Evolutionary conservation across 2,888 invertebrate genomes (phyloP), one percentile per base, ranked within the genome.

Genomic region (Cataglyphis albicans): DNA sequence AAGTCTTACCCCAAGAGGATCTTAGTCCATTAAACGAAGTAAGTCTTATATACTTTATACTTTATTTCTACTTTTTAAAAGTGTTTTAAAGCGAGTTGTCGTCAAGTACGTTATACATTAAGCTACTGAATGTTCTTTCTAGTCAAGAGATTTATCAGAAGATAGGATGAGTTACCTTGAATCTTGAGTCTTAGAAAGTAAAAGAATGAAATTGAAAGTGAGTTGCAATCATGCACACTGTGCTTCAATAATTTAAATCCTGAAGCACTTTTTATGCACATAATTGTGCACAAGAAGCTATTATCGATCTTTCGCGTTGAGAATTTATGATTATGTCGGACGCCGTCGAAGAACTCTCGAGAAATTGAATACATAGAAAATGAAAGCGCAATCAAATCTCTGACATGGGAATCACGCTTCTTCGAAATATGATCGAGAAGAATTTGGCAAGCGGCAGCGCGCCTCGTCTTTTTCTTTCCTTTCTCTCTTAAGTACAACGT

Each of bases 21-120:
- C 89, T 94, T 78, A 93, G 90, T 76, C 94, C 94, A 6, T 82
- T 94, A 41, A 94, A 94, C 88, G 94, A 94, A 91, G 94, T 94
- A 89, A 94, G 94, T 86, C 15, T n/a, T 35, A 12, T 15, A 41
- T 21, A 21, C 21, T 21, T 21, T 21, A 21, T 21, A 21, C 12
- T 70, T 59, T 80, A 38, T 57, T 52, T 55, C 9, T 21, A 0
- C 15, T 4, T 10, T 25, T 35, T 25, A 29, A 65, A 55, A 15
- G 32, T 2, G 25, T 3, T 6, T 52, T n/a, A 15, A 29, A 57
- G 6, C 9, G n/a, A 64, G 0, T 52, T 52, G n/a, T n/a, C 41
- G n/a, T 52, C 48, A 1, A 38, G 1, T 21, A 32, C 32, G 0
- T 52, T 65, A 75, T 1, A 48, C 5, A 44, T 44, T 1, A 29